Percentiles rank a stretch among this genome's conserved stretches.
These are phyloP conservation scores for Gnathonemus longibarbis DNA, from an alignment of 2,113 vertebrate species.

Conservation along the genomic window DNA sequence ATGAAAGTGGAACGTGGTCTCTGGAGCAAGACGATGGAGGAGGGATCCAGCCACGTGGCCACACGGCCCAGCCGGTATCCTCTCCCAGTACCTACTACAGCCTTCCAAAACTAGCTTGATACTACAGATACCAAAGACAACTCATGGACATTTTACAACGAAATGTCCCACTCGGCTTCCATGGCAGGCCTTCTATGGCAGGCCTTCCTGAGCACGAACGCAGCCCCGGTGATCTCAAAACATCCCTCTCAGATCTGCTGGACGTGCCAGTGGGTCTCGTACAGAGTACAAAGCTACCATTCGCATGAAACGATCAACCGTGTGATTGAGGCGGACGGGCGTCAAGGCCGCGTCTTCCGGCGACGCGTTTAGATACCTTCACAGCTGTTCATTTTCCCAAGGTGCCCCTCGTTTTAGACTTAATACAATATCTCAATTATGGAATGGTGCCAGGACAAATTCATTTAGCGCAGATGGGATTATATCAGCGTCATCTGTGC, in stretches of 20 bases:
- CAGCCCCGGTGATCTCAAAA: not conserved
- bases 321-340: not conserved
- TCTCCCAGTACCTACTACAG: not conserved
- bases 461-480: not conserved
- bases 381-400: constrained; percentile 5
- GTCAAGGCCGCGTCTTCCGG: not conserved
- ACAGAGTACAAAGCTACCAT: not conserved
- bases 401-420: not conserved
- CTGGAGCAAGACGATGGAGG: not conserved
- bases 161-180: not conserved
- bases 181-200: not conserved
- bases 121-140: not conserved
- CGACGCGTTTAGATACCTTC: not conserved
- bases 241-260: not conserved
- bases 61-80: accelerated
- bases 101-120: not conserved
- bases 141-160: not conserved
- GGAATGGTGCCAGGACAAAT: not conserved
- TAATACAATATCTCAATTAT: constrained; percentile 11
- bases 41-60: not conserved
- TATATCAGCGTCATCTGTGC: not conserved
- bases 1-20: not conserved
- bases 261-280: not conserved
- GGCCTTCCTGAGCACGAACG: not conserved
- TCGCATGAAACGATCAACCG: not conserved